phyloP scores from a whole-genome alignment of 2,797 vertebrate species.

The Chanos chanos region DNA sequence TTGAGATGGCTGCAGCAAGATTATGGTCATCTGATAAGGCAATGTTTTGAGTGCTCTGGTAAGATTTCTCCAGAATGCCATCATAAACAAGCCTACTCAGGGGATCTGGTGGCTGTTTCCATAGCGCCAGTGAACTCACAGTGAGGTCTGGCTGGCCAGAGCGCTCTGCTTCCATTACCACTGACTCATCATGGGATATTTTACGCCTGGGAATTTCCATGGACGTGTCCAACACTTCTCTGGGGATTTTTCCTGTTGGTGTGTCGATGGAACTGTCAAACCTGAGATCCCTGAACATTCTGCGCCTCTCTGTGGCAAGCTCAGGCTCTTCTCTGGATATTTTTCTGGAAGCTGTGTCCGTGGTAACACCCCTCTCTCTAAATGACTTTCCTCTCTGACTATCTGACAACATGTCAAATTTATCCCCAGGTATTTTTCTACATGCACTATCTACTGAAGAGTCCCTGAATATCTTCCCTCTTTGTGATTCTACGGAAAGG shows the following conservation, averaged over 20 bases:
- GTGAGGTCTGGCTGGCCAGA: constrained; percentile 82
- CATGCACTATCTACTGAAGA: neutral
- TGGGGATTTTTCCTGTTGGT: constrained; percentile 44
- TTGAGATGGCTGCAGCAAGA: constrained; percentile 9
- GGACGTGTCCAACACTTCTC: constrained; percentile 49
- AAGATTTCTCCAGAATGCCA: constrained; percentile 94
- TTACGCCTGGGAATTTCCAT: constrained; percentile 48
- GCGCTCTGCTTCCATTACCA: constrained; percentile 46
- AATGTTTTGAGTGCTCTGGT: constrained; percentile 65
- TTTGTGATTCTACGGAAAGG: no score
- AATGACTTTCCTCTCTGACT: constrained; percentile 19
- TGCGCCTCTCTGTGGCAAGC: constrained; percentile 48
- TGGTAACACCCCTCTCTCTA: constrained; percentile 51
- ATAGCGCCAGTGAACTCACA: constrained; percentile 69
- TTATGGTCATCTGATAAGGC: constrained; percentile 23
- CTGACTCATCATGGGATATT: constrained; percentile 50
- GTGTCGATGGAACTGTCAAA: constrained; percentile 46
- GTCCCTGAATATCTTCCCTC: no score
- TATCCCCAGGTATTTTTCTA: constrained; percentile 2
- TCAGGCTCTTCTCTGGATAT: constrained; percentile 57
- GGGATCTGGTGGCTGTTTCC: constrained; percentile 53
- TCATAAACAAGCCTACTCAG: constrained; percentile 89
- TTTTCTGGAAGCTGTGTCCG: constrained; percentile 54
- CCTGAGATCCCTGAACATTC: constrained; percentile 44
- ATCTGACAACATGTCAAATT: neutral